Base-by-base conservation (phyloP, 92 coral and sea anemone species). In the Pocillopora grandis region DNA sequence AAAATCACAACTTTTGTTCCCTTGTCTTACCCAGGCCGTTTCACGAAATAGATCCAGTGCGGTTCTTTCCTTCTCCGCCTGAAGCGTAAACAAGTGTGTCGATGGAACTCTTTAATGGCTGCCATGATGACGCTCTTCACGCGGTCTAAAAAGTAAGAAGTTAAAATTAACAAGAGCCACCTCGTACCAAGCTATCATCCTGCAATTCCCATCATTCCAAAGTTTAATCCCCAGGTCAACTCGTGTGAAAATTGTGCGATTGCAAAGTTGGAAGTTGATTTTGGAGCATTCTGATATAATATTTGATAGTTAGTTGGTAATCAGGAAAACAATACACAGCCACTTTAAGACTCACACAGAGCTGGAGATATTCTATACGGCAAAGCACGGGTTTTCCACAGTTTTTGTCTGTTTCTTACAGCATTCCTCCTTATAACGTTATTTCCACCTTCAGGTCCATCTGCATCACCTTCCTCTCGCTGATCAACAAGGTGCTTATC, bases 11-110 rank as follows among this genome's bases (percentile, higher is more conserved):
- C 0, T 12, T 5, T 31, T 18, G 14, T 7, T 10, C 20, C 5
- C 18, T 2, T 1, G 4, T 58, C 92, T 68, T 88, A 95, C 98
- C 98, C 98, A 67, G 76, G 82, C 36, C 80, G 88, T 62, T 90
- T 91, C 20, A 90, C 84, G 81, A 95, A 95, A 73, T 86, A 87
- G 66, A 95, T 76, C 98, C 98, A 95, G 75, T 86, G 78, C 74
- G 76, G 67, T 60, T 95, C 95, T 16, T 90, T 87, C 48, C 87
- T 88, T 72, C 93, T 90, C 72, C 80, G 90, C 64, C 80, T 87
- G 76, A 95, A 95, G 61, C 73, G 84, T 68, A 95, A 78, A 79
- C 98, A 95, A 0, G 98, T 89, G 61, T 89, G 80, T 58, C 65
- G 70, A 67, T 93, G 97, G 83, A 90, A 95, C 62, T 95, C 92